phyloP scores from a whole-genome alignment of 2,888 invertebrate species.

The Trichopoda pennipes region DNA sequence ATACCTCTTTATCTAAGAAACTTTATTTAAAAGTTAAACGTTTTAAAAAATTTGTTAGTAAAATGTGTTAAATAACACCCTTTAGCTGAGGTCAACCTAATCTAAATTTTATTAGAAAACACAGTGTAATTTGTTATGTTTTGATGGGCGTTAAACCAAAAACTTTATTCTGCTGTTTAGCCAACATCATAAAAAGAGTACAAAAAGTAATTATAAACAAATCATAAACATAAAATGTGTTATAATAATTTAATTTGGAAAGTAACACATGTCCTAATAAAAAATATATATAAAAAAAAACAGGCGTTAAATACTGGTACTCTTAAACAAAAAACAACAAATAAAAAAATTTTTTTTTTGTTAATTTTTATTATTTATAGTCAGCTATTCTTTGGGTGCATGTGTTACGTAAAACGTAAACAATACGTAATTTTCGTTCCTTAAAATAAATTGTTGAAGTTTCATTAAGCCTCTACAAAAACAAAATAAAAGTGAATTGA shows the following conservation, averaged over 20 bases:
- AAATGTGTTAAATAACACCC: constrained; percentile 33
- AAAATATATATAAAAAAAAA: constrained; percentile 2
- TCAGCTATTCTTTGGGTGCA: not conserved
- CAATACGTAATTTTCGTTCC: not conserved
- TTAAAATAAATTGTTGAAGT: constrained; percentile 25
- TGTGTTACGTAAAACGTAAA: constrained; percentile 54
- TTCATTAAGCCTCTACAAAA: constrained; percentile 47
- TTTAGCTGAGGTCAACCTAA: constrained; percentile 55
- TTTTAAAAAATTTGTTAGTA: no score
- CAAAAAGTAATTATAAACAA: constrained; percentile 52
- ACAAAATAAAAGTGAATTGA: constrained; percentile 65
- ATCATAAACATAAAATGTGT: constrained; percentile 42
- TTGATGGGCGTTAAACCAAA: constrained; percentile 49
- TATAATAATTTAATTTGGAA: constrained; percentile 42
- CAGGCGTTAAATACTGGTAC: constrained; percentile 30
- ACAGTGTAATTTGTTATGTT: not conserved
- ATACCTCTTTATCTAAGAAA: no score
- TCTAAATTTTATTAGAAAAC: constrained; percentile 13
- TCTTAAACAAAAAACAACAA: constrained; percentile 19
- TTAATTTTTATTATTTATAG: constrained; percentile 30
- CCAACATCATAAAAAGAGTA: constrained; percentile 47
- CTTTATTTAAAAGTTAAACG: no score
- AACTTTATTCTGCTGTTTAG: constrained; percentile 47
- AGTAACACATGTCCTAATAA: constrained; percentile 43
- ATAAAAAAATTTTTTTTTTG: not conserved